Percentiles rank a stretch among this genome's conserved stretches.
phyloP scores from a whole-genome alignment of 2,888 invertebrate genomes.

The Epirrita christyi region DNA sequence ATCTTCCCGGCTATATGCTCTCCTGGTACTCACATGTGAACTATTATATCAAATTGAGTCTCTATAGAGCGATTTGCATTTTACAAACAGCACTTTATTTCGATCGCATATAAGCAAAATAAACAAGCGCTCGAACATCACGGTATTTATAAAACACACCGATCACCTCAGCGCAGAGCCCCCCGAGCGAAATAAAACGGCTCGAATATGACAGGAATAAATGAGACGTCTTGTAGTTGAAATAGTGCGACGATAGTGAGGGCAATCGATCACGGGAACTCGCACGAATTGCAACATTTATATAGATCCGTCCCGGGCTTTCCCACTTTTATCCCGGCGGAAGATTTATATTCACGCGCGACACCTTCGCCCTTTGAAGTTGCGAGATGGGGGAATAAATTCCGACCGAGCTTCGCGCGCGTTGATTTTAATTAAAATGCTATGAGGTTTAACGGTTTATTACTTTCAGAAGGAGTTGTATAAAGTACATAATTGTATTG shows the following conservation, averaged over 20 bases:
- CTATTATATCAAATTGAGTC: constrained; percentile 33
- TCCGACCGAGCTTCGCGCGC: constrained; percentile 58
- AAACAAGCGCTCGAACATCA: constrained; percentile 42
- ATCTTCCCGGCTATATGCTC: constrained; percentile 57
- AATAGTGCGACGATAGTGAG: constrained; percentile 69
- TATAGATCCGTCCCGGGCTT: constrained; percentile 68
- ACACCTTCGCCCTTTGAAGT: constrained; percentile 81
- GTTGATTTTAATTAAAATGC: constrained; percentile 79
- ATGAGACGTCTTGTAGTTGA: constrained; percentile 73
- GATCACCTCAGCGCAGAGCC: constrained; percentile 53
- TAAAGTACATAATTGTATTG: constrained; percentile 25
- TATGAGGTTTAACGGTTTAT: constrained; percentile 64
- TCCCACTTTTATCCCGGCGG: constrained; percentile 67
- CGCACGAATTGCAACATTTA: constrained; percentile 76
- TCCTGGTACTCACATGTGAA: constrained; percentile 54
- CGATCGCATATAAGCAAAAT: constrained; percentile 47
- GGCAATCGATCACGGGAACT: constrained; percentile 72
- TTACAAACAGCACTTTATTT: constrained; percentile 49
- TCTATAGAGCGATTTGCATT: constrained; percentile 38
- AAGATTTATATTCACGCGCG: constrained; percentile 77
- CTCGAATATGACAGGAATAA: constrained; percentile 73
- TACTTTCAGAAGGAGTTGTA: constrained; percentile 35
- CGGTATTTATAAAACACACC: constrained; percentile 56
- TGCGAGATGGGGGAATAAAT: constrained; percentile 72
- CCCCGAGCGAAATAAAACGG: constrained; percentile 56